phyloP scores from a whole-genome alignment of 2,797 vertebrate species.

The Tadarida brasiliensis region DNA sequence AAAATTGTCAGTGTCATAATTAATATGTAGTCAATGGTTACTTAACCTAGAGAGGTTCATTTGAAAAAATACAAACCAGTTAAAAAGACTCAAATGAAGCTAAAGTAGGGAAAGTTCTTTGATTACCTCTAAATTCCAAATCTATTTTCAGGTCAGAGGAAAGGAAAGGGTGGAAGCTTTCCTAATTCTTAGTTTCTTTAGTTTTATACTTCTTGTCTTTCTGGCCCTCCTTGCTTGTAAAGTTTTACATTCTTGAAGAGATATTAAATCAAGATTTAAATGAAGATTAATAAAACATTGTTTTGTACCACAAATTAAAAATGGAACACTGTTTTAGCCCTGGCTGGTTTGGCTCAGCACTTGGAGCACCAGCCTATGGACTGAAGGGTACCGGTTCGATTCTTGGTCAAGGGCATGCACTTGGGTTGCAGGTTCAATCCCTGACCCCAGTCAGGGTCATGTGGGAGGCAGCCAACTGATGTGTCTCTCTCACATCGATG shows the following conservation, averaged over 20 bases:
- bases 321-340: not conserved
- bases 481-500: not conserved
- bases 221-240: not conserved
- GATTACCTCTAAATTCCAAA: not conserved
- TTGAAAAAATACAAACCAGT: not conserved
- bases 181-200: not conserved
- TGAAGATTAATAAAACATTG: not conserved
- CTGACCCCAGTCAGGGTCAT: not conserved
- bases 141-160: slow-evolving; percentile 37
- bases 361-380: not conserved
- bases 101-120: not conserved
- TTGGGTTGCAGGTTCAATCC: not conserved
- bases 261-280: not conserved
- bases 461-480: not conserved
- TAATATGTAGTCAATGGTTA: not conserved
- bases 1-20: not conserved
- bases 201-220: not conserved
- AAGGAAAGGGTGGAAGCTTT: not conserved
- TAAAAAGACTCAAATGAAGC: not conserved
- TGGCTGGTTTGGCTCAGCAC: not conserved
- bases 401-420: not conserved
- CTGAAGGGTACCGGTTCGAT: not conserved
- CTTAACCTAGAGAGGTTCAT: not conserved
- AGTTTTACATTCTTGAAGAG: not conserved
- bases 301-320: not conserved